phyloP scores from a whole-genome alignment of 2,797 vertebrate species.

The Perodicticus potto region DNA sequence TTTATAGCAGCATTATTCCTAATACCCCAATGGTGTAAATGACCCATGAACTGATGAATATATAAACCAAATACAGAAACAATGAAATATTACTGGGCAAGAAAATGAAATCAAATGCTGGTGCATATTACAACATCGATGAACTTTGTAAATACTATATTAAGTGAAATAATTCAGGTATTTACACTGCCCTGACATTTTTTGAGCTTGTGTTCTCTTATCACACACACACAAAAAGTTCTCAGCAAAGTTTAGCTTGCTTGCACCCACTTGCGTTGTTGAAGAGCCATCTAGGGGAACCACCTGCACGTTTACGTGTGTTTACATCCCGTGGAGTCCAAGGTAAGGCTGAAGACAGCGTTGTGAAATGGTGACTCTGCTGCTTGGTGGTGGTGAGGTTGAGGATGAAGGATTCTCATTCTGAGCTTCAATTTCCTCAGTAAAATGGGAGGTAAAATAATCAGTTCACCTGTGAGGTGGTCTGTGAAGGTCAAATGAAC shows the following conservation, averaged over 20 bases:
- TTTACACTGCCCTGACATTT: background rate
- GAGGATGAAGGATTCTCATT: background rate
- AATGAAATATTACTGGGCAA: background rate
- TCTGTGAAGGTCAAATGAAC: background rate
- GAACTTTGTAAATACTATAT: background rate
- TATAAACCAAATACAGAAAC: background rate
- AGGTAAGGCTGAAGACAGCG: background rate
- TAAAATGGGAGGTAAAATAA: background rate
- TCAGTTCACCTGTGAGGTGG: background rate
- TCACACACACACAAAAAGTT: background rate
- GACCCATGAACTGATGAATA: background rate
- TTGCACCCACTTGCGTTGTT: background rate
- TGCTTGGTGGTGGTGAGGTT: background rate
- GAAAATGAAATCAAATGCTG: slow-evolving; percentile 7
- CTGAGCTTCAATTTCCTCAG: slow-evolving; percentile 12
- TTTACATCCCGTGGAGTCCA: background rate
- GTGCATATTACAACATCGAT: background rate
- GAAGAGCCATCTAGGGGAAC: background rate
- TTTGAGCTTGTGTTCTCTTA: background rate
- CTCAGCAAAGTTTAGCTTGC: background rate
- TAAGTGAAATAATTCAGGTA: background rate
- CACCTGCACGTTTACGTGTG: background rate
- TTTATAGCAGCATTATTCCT: background rate
- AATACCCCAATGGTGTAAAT: background rate
- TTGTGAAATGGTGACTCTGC: background rate